Percentiles rank a stretch among this genome's conserved stretches.
These are phyloP conservation scores for Liolophura sinensis DNA, from an alignment of 1,140 invertebrate genomes.

Conservation along the genomic window DNA sequence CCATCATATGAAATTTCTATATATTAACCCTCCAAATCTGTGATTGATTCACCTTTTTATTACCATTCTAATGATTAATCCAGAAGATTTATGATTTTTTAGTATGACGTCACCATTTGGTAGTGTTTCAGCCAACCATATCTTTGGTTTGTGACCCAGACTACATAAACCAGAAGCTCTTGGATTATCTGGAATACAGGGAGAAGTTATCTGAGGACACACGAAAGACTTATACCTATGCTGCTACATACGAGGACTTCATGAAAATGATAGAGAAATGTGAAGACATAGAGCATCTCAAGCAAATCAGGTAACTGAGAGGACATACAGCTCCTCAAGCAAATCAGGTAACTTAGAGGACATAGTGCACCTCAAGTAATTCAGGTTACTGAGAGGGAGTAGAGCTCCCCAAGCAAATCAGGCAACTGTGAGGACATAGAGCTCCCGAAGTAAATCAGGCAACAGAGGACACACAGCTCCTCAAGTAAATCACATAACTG, in stretches of 20 bases:
- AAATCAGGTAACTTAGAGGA: neutral
- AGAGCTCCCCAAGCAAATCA: too few species aligned
- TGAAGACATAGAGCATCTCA: conserved; percentile 79
- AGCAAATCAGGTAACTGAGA: conserved; percentile 72
- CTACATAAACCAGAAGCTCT: conserved; percentile 86
- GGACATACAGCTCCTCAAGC: conserved; percentile 13
- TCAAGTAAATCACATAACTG: too few species aligned
- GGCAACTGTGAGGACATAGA: too few species aligned
- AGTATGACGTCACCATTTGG: neutral
- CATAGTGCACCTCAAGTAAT: too few species aligned
- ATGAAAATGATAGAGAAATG: conserved; percentile 81
- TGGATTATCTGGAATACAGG: conserved; percentile 77
- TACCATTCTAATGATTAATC: neutral
- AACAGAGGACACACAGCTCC: too few species aligned
- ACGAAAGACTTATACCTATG: conserved; percentile 81
- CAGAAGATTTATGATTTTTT: neutral
- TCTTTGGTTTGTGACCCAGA: conserved; percentile 85
- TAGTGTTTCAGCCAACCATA: conserved; percentile 82
- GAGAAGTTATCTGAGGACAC: conserved; percentile 76
- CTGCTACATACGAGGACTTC: conserved; percentile 88
- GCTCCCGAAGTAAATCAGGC: too few species aligned
- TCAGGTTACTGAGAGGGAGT: too few species aligned
- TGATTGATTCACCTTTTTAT: too few species aligned
- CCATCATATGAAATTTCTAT: neutral
- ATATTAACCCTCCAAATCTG: neutral